Conservation (phyloP, 2,797 vertebrate species). For the Danio jaintianensis region DNA sequence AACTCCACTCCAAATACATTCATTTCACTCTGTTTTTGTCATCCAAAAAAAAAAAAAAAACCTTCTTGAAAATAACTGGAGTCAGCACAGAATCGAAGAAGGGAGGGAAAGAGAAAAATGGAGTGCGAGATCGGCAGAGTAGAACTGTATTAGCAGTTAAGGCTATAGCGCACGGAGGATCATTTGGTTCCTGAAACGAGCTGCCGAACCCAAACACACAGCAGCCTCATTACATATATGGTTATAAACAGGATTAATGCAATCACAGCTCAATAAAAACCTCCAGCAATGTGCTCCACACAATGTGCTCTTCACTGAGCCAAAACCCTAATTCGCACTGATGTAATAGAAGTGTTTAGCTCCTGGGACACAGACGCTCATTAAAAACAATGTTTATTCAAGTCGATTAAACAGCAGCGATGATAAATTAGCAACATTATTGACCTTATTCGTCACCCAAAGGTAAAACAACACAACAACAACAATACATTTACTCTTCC, state of each 20-base stretch:
- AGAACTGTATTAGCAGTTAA: conserved; percentile 58
- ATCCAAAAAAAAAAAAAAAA: conserved; percentile 57
- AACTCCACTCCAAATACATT: conserved; percentile 54
- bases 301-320: conserved; percentile 53
- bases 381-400: conserved; percentile 60
- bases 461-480: conserved; percentile 36
- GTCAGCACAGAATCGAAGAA: conserved; percentile 46
- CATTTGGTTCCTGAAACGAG: conserved; percentile 59
- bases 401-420: conserved; percentile 55
- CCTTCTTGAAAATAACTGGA: conserved; percentile 64
- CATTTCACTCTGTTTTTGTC: conserved; percentile 57
- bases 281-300: conserved; percentile 51
- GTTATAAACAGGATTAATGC: conserved; percentile 62
- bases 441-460: conserved; percentile 51
- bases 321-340: conserved; percentile 58
- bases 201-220: conserved; percentile 56
- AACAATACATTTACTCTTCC: conserved; percentile 24
- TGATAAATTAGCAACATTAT: conserved; percentile 55
- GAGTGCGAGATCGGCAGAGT: conserved; percentile 34
- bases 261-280: conserved; percentile 61
- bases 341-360: conserved; percentile 55
- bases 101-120: not conserved
- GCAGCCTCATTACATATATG: conserved; percentile 60
- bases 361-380: conserved; percentile 56
- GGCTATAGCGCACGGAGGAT: conserved; percentile 55